Evolutionary conservation across 1,140 invertebrate genomes (phyloP), one percentile per base, ranked within the genome.

Genomic region (Lasioglossum baleicum): DNA sequence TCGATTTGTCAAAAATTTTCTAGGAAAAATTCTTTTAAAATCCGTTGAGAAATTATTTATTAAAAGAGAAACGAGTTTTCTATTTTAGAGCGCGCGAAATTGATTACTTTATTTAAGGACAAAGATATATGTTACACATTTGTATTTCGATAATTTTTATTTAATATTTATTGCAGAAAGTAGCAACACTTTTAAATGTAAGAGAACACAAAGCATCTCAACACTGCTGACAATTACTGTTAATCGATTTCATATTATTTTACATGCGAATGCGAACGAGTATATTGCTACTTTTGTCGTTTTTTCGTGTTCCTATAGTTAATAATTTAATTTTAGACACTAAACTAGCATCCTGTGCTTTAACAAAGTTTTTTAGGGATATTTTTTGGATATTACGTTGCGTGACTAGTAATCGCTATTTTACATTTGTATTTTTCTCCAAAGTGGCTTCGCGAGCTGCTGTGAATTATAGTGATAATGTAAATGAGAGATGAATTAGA

Each of bases 291-390:
- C 20, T 60, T n/a, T 44, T 44, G n/a, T 61, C 22, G 35, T 64
- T 53, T 80, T 66, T 4, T 44, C 73, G 70, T 80, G 82, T 84
- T 84, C 83, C 76, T 84, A 80, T 80, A 48, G 26, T 64, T 51
- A 80, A 0, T 83, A 73, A 83, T 80, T 83, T 75, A 83, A 75
- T 72, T 80, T 65, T 60, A 51, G 35, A 40, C 44, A 68, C 60
- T 31, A 15, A 31, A 20, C 13, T 56, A 71, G 53, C 67, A 20
- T 31, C 11, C 26, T 63, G 35, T 35, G 13, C 13, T 78, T 78
- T 11, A 64, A 63, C 61, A 15, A 31, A 40, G 8, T 48, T n/a
- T 64, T 35, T 35, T 44, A 31, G 7, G 69, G 0, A 42, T 72
- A 48, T 56, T 58, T 58, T 58, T n/a, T 35, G 6, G 20, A 58